Base-by-base conservation (phyloP, 2,113 vertebrate genomes). In the Coptodon rendalli region DNA sequence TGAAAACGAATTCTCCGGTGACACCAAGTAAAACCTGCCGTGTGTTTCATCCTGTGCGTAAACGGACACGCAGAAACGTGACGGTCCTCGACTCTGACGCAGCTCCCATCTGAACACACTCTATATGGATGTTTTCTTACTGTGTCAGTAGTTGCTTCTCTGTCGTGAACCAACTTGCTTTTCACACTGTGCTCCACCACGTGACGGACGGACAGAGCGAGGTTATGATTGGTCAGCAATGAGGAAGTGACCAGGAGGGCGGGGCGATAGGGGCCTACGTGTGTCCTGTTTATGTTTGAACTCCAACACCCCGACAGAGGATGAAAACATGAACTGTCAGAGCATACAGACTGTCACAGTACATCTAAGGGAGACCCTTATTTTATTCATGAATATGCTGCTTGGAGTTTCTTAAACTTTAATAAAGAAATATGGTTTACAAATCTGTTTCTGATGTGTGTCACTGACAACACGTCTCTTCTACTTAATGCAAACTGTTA, bases 381-480 rank as follows among this genome's bases (percentile, higher is more conserved):
- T 96, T 96, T 96, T 96, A 95, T 96, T 95, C 95, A 96, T 96
- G 93, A 96, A 95, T 96, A 95, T 95, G 95, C 95, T 96, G 95
- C 96, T 96, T 96, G 96, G 95, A 96, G 91, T 96, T 96, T 96
- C 95, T 95, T 96, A 96, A 96, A 92, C 95, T 96, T 96, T 96
- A 96, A 96, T 96, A 96, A 96, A 96, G 94, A 96, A 95, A 96
- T 92, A 95, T 95, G 93, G 94, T 95, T 95, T 94, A 94, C 94
- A 96, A 19, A 36, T 53, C 52, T 61, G 29, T 80, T 84, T 84
- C 53, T 90, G 36, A 52, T 79, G 66, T 54, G 29, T n/a, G 66
- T 85, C 81, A 66, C 9, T 80, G 22, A 82, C 14, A 43, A 16
- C 31, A 22, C 16, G 14, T 76, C 43, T 29, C 6, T 48, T 48